Percentiles rank a stretch among this genome's conserved stretches.
phyloP scores from a whole-genome alignment of 2,888 invertebrate species.

The Volucella bombylans region DNA sequence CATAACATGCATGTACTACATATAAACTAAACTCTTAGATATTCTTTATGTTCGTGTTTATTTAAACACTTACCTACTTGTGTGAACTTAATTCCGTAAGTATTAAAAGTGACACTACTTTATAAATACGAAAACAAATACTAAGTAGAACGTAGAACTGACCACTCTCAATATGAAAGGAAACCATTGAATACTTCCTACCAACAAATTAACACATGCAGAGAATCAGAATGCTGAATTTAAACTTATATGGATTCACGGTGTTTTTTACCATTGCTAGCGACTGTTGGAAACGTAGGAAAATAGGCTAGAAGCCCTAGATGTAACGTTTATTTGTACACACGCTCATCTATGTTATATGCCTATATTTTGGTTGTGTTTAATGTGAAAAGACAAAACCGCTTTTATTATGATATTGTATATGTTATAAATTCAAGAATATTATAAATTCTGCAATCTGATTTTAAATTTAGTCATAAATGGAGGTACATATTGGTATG shows the following conservation, averaged over 20 bases:
- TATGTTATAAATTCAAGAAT: too few relatives aligned
- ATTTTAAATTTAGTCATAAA: constrained; percentile 12
- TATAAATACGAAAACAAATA: constrained; percentile 20
- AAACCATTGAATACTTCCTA: constrained; percentile 58
- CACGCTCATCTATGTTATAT: not conserved
- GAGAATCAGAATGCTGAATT: constrained; percentile 55
- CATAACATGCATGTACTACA: constrained; percentile 7
- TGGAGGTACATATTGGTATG: not conserved
- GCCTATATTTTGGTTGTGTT: not conserved
- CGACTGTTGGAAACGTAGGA: constrained; percentile 3
- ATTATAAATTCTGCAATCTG: constrained; percentile 9
- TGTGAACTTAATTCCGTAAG: constrained; percentile 17
- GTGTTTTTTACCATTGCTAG: constrained; percentile 25
- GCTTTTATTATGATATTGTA: too few relatives aligned
- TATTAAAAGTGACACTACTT: constrained; percentile 18
- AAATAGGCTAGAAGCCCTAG: constrained; percentile 58
- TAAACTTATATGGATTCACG: constrained; percentile 64
- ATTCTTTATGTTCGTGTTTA: too few relatives aligned
- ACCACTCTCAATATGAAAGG: constrained; percentile 64
- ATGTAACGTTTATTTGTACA: constrained; percentile 4
- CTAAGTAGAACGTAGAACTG: constrained; percentile 68
- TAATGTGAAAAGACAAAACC: too few relatives aligned
- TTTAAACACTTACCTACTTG: not conserved
- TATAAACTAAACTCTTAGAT: not conserved
- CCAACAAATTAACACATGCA: constrained; percentile 40